A percentile compares a stretch with the other conserved stretches of the same genome.
These are phyloP conservation scores for Panorpa germanica DNA, from an alignment of 2,888 invertebrate genomes.

Conservation along the genomic window DNA sequence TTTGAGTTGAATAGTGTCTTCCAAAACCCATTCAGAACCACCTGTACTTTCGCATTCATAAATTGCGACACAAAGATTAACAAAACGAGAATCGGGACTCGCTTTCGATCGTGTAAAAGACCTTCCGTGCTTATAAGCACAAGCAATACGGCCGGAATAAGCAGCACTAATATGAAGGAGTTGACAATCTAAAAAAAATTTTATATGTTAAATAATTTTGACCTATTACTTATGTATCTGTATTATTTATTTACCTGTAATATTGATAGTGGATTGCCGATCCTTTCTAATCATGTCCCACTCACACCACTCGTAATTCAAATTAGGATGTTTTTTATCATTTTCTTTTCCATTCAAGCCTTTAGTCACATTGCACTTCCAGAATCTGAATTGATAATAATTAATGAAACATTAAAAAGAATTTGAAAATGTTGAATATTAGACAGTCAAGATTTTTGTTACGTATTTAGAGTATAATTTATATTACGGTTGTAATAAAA, in stretches of 20 bases:
- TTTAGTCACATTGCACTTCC: constrained; percentile 56
- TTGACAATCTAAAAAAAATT: constrained; percentile 34
- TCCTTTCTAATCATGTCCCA: constrained; percentile 75
- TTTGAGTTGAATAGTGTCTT: constrained; percentile 86
- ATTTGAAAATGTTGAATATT: constrained; percentile 7
- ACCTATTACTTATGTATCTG: too few relatives aligned
- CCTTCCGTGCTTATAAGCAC: constrained; percentile 88
- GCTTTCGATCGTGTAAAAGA: constrained; percentile 66
- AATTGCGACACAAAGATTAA: constrained; percentile 84
- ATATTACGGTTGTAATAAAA: neutral
- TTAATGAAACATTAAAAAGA: neutral
- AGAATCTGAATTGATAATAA: constrained; percentile 37
- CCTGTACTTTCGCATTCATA: constrained; percentile 99
- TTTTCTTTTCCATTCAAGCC: constrained; percentile 23
- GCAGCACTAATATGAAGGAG: constrained; percentile 90
- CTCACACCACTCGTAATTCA: constrained; percentile 60
- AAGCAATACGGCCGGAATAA: constrained; percentile 92
- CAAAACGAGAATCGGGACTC: constrained; percentile 64
- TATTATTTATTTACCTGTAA: constrained; percentile 44
- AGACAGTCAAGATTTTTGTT: neutral
- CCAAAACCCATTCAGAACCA: constrained; percentile 83
- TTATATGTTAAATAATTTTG: constrained; percentile 6
- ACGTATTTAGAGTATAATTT: neutral
- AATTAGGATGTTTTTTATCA: constrained; percentile 14
- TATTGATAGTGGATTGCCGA: constrained; percentile 43